Conservation (phyloP, 2,797 vertebrate genomes). For the Sebastes trivittatus region DNA sequence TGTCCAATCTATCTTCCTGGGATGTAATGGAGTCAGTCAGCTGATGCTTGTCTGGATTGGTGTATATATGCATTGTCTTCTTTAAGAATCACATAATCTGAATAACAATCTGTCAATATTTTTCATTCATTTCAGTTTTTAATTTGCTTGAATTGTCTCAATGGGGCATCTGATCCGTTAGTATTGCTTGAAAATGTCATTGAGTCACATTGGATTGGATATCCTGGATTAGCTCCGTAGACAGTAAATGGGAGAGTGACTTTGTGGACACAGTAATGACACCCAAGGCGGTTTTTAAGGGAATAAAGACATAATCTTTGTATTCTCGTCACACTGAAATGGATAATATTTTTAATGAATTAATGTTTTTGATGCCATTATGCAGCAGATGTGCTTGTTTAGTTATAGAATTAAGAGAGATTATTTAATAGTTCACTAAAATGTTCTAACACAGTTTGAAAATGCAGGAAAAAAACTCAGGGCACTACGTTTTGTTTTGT, state of each 20-base stretch:
- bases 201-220: neutral
- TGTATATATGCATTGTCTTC: neutral
- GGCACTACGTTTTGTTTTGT: neutral
- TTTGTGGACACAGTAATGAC: neutral
- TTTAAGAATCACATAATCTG: neutral
- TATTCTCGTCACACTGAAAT: neutral
- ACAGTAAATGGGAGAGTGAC: neutral
- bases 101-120: neutral
- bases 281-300: neutral
- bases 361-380: neutral
- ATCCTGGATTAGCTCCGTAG: neutral
- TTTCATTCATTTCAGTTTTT: neutral
- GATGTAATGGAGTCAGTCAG: constrained; percentile 7
- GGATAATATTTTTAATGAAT: neutral
- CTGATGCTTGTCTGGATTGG: constrained; percentile 18
- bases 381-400: neutral
- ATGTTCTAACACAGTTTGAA: neutral
- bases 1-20: neutral
- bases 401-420: neutral
- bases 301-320: neutral
- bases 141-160: too few species aligned
- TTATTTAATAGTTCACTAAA: neutral
- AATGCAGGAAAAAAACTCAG: neutral
- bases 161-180: accelerated
- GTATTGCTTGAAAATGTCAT: neutral